Base-by-base conservation (phyloP, 2,797 vertebrate species). In the Lagocephalus sceleratus region DNA sequence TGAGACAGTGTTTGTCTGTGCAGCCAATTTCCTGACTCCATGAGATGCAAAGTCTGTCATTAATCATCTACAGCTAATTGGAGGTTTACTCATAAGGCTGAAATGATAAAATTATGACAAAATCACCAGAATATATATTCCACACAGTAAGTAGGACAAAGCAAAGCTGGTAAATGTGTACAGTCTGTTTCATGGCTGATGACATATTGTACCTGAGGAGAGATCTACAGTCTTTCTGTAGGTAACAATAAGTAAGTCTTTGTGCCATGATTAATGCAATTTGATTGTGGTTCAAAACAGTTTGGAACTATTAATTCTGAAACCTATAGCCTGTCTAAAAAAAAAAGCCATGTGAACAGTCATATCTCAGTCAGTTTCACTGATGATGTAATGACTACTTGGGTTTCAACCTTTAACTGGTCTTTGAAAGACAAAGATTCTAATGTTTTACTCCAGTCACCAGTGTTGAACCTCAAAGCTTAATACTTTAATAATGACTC, bases 401-500 rank as follows among this genome's bases (percentile, higher is more conserved):
- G 32, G 32, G 40, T 42, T 42, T 42, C 40, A 42, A 19, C 40
- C n/a, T 19, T 42, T 19, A 19, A 6, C n/a, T n/a, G 41, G 17
- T 9, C 9, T 8, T 40, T 2, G 55, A 62, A 35, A 5, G 29
- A 9, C 15, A 26, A 52, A 51, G 45, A 50, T 47, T n/a, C 45
- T 25, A 14, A 23, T 40, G 39, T 56, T 51, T 63, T 6, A 8
- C 45, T 48, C 51, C 22, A 44, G 29, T 48, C 43, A 38, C 38
- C 35, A 20, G n/a, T 20, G 25, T 40, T 25, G 15, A 63, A 47
- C 11, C 57, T 65, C 66, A 49, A 21, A 32, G 47, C 40, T 44
- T 47, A 49, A 51, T 8, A 21, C 53, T 55, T 11, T 57, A 55
- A 50, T 70, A 78, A 81, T 66, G 52, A 71, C 72, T 79, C 68